phyloP scores from a whole-genome alignment of 2,888 invertebrate genomes.

The Nymphalis c-album region DNA sequence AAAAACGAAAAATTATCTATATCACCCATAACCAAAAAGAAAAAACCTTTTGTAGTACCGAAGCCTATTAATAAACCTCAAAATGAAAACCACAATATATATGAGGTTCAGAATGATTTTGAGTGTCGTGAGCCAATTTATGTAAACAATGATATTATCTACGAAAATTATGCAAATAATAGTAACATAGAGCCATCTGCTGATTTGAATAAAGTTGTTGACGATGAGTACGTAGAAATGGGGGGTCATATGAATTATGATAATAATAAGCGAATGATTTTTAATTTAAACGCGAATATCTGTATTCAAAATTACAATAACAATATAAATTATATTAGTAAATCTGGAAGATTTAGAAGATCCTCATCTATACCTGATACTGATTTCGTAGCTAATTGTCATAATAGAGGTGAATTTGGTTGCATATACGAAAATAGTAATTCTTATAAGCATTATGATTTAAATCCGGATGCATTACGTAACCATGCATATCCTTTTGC shows the following conservation, averaged over 20 bases:
- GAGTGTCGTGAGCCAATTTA: not conserved
- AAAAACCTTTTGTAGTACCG: not conserved
- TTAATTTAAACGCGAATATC: slow-evolving; percentile 1
- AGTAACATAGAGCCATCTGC: not conserved
- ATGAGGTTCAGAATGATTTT: not conserved
- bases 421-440: slow-evolving; percentile 55
- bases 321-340: slow-evolving; percentile 10
- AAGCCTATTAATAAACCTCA: not conserved
- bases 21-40: not conserved
- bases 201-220: slow-evolving; percentile 7
- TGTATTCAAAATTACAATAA: not conserved
- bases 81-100: not conserved
- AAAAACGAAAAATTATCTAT: not conserved
- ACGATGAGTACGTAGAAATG: slow-evolving; percentile 30
- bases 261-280: not conserved
- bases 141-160: not conserved
- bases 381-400: slow-evolving; percentile 40
- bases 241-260: slow-evolving; percentile 4
- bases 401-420: slow-evolving; percentile 54
- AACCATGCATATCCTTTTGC: slow-evolving; percentile 54
- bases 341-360: slow-evolving; percentile 1
- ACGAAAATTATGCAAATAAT: slow-evolving; percentile 1
- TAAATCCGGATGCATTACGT: slow-evolving; percentile 49
- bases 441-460: slow-evolving; percentile 51
- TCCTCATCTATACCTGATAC: slow-evolving; percentile 1